Evolutionary conservation across 2,113 vertebrate species (phyloP).

Genomic region (Holacanthus passer): DNA sequence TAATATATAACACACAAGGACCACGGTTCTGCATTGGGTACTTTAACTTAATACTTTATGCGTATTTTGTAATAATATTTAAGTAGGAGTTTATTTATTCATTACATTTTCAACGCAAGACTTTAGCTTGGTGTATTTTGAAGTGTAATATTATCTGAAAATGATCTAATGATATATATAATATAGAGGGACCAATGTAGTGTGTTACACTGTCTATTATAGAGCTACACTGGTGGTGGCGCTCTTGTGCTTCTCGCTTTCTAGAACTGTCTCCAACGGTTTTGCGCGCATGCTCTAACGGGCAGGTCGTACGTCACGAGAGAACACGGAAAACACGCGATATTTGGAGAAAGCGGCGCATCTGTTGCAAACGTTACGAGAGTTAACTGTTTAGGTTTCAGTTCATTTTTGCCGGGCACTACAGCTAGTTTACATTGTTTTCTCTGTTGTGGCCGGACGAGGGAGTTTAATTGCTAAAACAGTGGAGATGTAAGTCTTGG

Average conservation of each 20-base stretch:
- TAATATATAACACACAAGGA: no score
- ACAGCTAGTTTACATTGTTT: background rate
- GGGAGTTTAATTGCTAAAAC: slow-evolving; percentile 39
- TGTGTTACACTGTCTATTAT: background rate
- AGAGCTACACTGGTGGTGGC: background rate
- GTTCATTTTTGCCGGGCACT: slow-evolving; percentile 33
- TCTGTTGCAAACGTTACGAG: slow-evolving; percentile 26
- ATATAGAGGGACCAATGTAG: no score
- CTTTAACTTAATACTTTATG: no score
- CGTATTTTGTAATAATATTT: no score
- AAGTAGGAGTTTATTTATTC: no score
- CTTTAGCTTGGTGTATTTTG: background rate
- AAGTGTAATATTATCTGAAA: background rate
- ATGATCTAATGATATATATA: no score
- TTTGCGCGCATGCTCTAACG: background rate
- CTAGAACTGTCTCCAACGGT: slow-evolving; percentile 46
- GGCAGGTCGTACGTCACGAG: slow-evolving; percentile 19
- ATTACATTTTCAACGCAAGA: no score
- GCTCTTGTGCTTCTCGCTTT: slow-evolving; percentile 6
- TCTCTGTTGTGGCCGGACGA: slow-evolving; percentile 18
- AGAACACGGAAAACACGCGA: slow-evolving; percentile 58
- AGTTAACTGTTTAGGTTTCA: slow-evolving; percentile 66
- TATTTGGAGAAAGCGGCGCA: slow-evolving; percentile 6
- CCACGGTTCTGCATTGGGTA: no score
- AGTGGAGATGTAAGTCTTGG: slow-evolving; percentile 74